phyloP scores from a whole-genome alignment of 2,888 invertebrate genomes.

The Lapara coniferarum region DNA sequence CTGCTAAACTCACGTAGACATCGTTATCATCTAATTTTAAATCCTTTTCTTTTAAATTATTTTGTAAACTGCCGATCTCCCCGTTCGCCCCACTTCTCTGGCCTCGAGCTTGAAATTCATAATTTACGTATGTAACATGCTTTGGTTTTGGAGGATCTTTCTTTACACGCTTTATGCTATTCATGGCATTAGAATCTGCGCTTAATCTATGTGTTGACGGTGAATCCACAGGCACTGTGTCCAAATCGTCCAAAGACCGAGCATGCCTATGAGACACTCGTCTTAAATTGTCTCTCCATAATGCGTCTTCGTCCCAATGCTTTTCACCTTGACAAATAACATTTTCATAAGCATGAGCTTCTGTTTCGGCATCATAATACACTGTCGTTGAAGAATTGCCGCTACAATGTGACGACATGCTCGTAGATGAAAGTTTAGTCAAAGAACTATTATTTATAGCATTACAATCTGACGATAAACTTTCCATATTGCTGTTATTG shows the following conservation, averaged over 20 bases:
- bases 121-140: slow-evolving; percentile 92
- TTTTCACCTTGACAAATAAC: slow-evolving; percentile 85
- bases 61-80: slow-evolving; percentile 50
- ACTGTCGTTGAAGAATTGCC: slow-evolving; percentile 78
- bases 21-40: slow-evolving; percentile 75
- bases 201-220: slow-evolving; percentile 51
- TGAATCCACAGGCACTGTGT: slow-evolving; percentile 67
- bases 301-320: slow-evolving; percentile 92
- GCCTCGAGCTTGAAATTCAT: slow-evolving; percentile 82
- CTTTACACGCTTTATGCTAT: slow-evolving; percentile 74
- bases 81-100: slow-evolving; percentile 66
- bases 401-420: slow-evolving; percentile 79
- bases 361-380: slow-evolving; percentile 77
- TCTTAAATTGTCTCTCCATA: slow-evolving; percentile 92
- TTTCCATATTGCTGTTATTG: slow-evolving; percentile 53
- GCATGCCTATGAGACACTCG: slow-evolving; percentile 92
- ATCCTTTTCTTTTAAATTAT: slow-evolving; percentile 53
- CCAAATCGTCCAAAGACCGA: slow-evolving; percentile 92
- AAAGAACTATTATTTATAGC: slow-evolving; percentile 53
- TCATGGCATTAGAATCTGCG: slow-evolving; percentile 64
- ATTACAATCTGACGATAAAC: slow-evolving; percentile 57
- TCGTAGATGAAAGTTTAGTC: slow-evolving; percentile 70
- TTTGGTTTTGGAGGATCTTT: slow-evolving; percentile 72
- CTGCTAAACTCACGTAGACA: slow-evolving; percentile 80
- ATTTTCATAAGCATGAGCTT: slow-evolving; percentile 74